phyloP scores from a whole-genome alignment of 2,797 vertebrate species.

The Acipenser transmontanus region DNA sequence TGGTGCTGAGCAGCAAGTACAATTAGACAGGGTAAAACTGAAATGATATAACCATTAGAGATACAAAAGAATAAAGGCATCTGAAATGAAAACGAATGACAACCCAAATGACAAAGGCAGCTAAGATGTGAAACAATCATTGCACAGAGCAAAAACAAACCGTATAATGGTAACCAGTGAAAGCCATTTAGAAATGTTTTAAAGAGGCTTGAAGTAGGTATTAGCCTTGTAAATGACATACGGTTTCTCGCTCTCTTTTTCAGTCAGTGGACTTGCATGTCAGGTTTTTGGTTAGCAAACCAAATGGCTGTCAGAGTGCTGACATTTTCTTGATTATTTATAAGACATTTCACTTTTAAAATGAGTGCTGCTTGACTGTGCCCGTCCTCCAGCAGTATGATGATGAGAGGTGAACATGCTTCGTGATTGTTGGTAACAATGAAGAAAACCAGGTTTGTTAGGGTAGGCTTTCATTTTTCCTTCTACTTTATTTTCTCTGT shows the following conservation, averaged over 20 bases:
- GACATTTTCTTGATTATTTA: constrained; percentile 2
- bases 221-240: not conserved
- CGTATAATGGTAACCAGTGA: not conserved
- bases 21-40: no score
- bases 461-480: no score
- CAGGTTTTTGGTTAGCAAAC: not conserved
- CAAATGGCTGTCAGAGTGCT: not conserved
- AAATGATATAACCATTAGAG: no score
- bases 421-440: not conserved
- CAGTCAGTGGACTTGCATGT: not conserved
- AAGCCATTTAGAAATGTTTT: not conserved
- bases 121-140: not conserved
- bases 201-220: not conserved
- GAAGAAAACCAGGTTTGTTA: no score
- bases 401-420: not conserved
- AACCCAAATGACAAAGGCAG: not conserved
- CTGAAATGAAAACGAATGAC: not conserved
- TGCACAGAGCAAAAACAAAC: not conserved
- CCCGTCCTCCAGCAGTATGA: not conserved
- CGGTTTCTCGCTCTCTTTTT: not conserved
- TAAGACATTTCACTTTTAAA: constrained; percentile 5
- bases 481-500: no score
- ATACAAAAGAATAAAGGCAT: no score
- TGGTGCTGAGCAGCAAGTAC: no score
- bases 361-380: not conserved